Evolutionary conservation across 2,888 invertebrate species (phyloP), one percentile per base, ranked within the genome.

Genomic region (Caenorhabditis angaria): DNA sequence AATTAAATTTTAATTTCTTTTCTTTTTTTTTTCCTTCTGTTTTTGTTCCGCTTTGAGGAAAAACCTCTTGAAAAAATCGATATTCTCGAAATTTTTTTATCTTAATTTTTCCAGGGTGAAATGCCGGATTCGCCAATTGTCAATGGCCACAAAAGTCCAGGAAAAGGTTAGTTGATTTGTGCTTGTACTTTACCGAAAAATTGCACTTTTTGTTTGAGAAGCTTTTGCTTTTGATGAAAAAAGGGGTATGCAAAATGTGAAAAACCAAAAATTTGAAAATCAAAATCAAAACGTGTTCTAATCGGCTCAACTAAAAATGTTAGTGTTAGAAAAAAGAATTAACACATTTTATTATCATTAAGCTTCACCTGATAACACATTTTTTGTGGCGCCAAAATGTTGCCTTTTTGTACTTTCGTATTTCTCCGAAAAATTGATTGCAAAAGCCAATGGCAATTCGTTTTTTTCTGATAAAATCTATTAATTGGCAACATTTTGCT

Each of bases 291-390:
- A 41, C 41, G 41, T 41, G 41, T 41, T 5, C 14, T 41, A 41
- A 41, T 41, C 41, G 41, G 10, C 41, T 41, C 41, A 41, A n/a
- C n/a, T n/a, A n/a, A 41, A 41, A 41, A 41, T 41, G 41, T 41
- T 41, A 41, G 18, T 41, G 41, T 18, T 12, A 41, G 41, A 18
- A 18, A 41, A 18, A 41, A 41, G 41, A 12, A 41, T 41, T 41
- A 41, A 14, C 41, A 41, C 41, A 41, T 41, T 41, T 41, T 41
- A 41, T n/a, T n/a, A n/a, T n/a, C n/a, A n/a, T n/a, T n/a, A n/a
- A n/a, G 18, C 41, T 10, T 14, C 18, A 41, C 10, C 41, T 41
- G 41, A 41, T 41, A 41, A 41, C 41, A 18, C 18, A 41, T 41
- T 41, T 41, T 41, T 12, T 41, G 14, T 41, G 41, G 14, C 41